Percentiles rank a stretch among this genome's conserved stretches.
Evolutionary conservation across 2,797 vertebrate genomes (phyloP).

Genomic region (Sarcoramphus papa): DNA sequence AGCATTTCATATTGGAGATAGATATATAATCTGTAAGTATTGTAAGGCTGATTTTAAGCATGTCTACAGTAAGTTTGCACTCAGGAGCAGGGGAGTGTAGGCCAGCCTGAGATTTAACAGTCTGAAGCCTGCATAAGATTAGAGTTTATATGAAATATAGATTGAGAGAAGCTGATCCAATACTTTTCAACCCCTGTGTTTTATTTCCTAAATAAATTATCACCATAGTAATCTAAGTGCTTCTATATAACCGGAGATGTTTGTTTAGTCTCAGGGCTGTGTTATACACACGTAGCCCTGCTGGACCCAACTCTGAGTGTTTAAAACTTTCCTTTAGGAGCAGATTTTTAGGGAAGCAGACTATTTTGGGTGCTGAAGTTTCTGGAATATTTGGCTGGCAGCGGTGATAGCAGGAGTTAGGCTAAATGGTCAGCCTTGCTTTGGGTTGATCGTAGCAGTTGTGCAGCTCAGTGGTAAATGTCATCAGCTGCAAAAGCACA

Average conservation of each 20-base stretch:
- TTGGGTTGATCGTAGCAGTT: not conserved
- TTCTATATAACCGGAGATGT: not conserved
- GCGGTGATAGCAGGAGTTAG: not conserved
- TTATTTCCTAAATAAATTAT: not conserved
- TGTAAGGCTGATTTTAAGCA: not conserved
- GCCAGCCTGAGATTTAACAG: not conserved
- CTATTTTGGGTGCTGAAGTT: not conserved
- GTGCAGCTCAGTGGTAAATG: not conserved
- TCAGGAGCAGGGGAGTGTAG: not conserved
- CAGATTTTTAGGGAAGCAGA: not conserved
- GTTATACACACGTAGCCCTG: not conserved
- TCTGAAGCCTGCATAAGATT: not conserved
- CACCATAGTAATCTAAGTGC: not conserved
- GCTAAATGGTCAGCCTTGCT: not conserved
- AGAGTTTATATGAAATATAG: not conserved
- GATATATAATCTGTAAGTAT: not conserved
- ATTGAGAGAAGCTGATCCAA: not conserved
- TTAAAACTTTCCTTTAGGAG: not conserved
- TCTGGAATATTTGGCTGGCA: not conserved
- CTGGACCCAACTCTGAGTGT: not conserved
- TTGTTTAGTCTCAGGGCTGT: not conserved
- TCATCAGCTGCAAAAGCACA: not conserved
- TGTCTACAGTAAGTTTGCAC: not conserved
- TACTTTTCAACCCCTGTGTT: not conserved
- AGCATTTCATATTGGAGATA: not conserved